Base-by-base conservation (phyloP, 2,113 vertebrate genomes). In the Laterallus jamaicensis region DNA sequence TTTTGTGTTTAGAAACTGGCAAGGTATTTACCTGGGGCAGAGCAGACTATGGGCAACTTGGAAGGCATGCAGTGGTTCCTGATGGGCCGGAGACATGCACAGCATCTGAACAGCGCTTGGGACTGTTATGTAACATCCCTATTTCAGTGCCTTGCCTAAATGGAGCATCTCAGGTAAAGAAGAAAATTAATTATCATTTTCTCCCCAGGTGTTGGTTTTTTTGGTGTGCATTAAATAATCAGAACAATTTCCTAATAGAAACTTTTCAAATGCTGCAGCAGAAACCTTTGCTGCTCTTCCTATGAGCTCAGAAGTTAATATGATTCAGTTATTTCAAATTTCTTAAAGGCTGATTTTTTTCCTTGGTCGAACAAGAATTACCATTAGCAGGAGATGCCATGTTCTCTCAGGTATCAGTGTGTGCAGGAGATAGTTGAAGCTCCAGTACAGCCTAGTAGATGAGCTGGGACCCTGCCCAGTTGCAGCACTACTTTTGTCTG, bases 21-120 rank as follows among this genome's bases (percentile, higher is more conserved):
- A 98, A 97, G 92, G 97, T 99, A 63, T 99, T 99, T 91, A 98
- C 99, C 22, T 99, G 99, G 99, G 99, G 99, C 80, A 98, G 99
- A 98, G 97, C 95, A 2, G 97, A 98, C 97, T 99, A 99, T 4
- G 99, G 99, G 82, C 99, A 99, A 75, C 98, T 99, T 60, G 99
- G 99, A 71, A 98, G 96, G 81, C 95, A 25, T 3, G 0, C 22
- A 12, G 92, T 87, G 29, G 60, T 74, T 91, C 83, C 56, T 1
- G 74, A 97, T 56, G 81, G 32, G 55, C 64, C n/a, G 44, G 86
- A 96, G 56, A 60, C 66, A 13, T 86, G 64, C 32, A 73, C 40
- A 31, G 77, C 90, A 7, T 62, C 59, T 42, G 79, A 91, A 26
- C 70, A 84, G 25, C 16, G 5, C 82, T 64, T 59, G 26, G 75